Conservation (phyloP, 2,888 invertebrate genomes). For the Watsonalla cultraria region DNA sequence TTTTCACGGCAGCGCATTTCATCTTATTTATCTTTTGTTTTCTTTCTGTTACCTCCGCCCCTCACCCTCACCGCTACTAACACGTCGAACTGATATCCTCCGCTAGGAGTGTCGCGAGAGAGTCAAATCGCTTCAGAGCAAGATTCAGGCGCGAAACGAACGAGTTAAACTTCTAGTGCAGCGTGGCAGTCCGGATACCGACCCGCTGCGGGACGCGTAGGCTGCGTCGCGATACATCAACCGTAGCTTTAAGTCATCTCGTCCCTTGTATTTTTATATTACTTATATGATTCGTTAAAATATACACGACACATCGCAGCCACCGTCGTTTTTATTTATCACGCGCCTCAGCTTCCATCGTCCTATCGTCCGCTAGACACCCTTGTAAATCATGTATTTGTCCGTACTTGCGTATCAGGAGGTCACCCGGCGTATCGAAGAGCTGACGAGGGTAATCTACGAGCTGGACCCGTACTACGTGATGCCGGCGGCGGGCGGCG, state of each 20-base stretch:
- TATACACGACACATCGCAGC: constrained; percentile 64
- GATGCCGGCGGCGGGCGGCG: constrained; percentile 79
- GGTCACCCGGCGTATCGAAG: constrained; percentile 84
- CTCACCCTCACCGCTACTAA: constrained; percentile 58
- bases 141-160: constrained; percentile 92
- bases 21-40: constrained; percentile 58
- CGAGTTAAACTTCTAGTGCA: constrained; percentile 92
- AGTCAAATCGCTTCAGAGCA: constrained; percentile 91
- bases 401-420: constrained; percentile 83
- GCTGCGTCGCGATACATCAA: constrained; percentile 25
- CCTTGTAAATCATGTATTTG: constrained; percentile 69
- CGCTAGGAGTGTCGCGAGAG: constrained; percentile 90
- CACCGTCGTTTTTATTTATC: constrained; percentile 59
- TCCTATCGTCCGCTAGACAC: constrained; percentile 45
- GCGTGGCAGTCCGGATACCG: constrained; percentile 91
- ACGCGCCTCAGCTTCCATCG: constrained; percentile 41
- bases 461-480: constrained; percentile 86
- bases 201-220: constrained; percentile 84
- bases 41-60: constrained; percentile 65
- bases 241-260: constrained; percentile 55
- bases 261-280: constrained; percentile 54
- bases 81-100: constrained; percentile 66
- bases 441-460: constrained; percentile 84
- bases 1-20: constrained; percentile 43
- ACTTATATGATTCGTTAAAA: constrained; percentile 56